Percentiles rank a stretch among this genome's conserved stretches.
These are phyloP conservation scores for Cavia aperea DNA, from an alignment of 2,113 vertebrate species.

Conservation along the genomic window DNA sequence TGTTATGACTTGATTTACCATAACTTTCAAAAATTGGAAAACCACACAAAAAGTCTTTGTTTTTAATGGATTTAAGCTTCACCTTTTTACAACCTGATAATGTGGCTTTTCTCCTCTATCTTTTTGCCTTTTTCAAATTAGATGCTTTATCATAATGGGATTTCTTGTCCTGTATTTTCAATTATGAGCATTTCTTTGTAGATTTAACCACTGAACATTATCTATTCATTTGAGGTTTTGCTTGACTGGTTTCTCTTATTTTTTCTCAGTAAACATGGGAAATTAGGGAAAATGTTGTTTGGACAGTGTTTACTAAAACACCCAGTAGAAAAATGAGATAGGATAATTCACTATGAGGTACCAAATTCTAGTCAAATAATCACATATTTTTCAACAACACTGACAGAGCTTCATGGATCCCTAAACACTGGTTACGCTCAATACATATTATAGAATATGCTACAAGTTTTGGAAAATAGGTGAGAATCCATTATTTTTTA, in stretches of 20 bases:
- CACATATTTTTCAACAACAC: neutral
- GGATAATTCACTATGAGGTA: neutral
- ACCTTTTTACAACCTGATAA: constrained; percentile 18
- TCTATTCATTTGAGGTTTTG: constrained; percentile 63
- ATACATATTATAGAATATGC: neutral
- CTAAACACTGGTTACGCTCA: neutral
- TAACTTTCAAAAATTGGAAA: constrained; percentile 44
- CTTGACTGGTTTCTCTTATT: constrained; percentile 12
- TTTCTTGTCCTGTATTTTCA: constrained; percentile 54
- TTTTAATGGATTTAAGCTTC: constrained; percentile 55
- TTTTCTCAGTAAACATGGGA: constrained; percentile 24
- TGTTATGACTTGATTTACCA: constrained; percentile 41
- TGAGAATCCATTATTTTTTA: neutral
- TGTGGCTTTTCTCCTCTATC: constrained; percentile 35
- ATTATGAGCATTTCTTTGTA: constrained; percentile 55
- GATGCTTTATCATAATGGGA: constrained; percentile 65
- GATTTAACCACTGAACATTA: constrained; percentile 59
- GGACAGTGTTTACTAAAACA: constrained; percentile 6
- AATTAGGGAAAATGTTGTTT: neutral
- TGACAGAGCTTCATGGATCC: neutral
- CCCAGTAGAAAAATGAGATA: neutral
- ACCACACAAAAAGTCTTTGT: constrained; percentile 38
- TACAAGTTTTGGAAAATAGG: neutral
- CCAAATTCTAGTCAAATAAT: neutral
- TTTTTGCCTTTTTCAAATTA: constrained; percentile 55